These are phyloP conservation scores for Alosa sapidissima DNA, from an alignment of 2,797 vertebrate species.

Conservation along the genomic window DNA sequence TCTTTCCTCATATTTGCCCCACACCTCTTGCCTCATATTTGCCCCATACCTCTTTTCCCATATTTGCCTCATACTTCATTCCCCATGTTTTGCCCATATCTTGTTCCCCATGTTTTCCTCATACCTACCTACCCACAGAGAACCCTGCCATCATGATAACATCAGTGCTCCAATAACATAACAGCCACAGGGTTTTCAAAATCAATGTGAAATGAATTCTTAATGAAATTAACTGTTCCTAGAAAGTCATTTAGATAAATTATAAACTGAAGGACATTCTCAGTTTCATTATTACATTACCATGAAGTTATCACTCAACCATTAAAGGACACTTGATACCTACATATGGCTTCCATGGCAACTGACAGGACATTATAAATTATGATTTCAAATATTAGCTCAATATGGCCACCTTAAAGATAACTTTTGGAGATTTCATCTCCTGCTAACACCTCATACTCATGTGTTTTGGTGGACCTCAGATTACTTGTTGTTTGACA, in stretches of 20 bases:
- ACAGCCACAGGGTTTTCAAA: too few relatives aligned
- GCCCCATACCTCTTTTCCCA: too few relatives aligned
- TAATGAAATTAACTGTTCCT: background rate
- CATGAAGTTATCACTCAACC: background rate
- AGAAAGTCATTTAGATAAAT: background rate
- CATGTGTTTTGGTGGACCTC: background rate
- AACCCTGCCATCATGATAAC: too few relatives aligned
- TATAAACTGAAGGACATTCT: background rate
- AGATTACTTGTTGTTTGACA: background rate
- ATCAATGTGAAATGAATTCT: background rate
- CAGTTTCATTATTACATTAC: background rate
- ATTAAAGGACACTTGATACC: background rate
- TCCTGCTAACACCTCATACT: background rate
- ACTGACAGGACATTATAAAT: too few relatives aligned
- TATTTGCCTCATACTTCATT: too few relatives aligned
- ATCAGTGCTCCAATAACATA: too few relatives aligned
- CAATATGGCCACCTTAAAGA: background rate
- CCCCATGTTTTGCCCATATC: too few relatives aligned
- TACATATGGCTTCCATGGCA: background rate
- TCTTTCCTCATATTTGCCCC: too few relatives aligned
- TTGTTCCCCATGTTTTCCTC: too few relatives aligned
- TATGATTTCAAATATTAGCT: background rate
- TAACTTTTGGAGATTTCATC: background rate
- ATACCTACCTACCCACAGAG: too few relatives aligned
- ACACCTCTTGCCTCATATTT: too few relatives aligned